Conservation (phyloP, 2,888 invertebrate species). For the Leucozona laternaria region DNA sequence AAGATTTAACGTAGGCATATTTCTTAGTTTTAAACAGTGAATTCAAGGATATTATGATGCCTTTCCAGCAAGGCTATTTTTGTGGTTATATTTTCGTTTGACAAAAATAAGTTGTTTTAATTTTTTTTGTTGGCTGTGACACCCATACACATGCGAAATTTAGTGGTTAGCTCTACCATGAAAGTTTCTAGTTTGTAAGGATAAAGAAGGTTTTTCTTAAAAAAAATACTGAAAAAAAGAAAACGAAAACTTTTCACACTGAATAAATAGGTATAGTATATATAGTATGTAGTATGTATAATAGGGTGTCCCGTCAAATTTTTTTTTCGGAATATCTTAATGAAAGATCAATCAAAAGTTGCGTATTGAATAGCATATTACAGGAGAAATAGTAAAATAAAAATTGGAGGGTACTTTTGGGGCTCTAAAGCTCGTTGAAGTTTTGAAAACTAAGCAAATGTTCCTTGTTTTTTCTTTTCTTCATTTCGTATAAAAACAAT, state of each 20-base stretch:
- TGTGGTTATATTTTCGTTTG: not conserved
- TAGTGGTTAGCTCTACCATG: slow-evolving; percentile 17
- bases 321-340: too few relatives aligned
- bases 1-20: not conserved
- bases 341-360: too few relatives aligned
- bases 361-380: too few relatives aligned
- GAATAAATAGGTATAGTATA: slow-evolving; percentile 14
- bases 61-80: not conserved
- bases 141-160: not conserved
- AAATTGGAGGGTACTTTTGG: too few relatives aligned
- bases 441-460: too few relatives aligned
- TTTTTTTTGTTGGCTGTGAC: slow-evolving; percentile 16
- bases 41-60: not conserved
- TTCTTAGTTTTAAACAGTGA: not conserved
- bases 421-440: too few relatives aligned
- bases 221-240: not conserved
- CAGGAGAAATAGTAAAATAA: too few relatives aligned
- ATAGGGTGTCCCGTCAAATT: too few relatives aligned
- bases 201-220: slow-evolving; percentile 2
- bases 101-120: slow-evolving; percentile 30
- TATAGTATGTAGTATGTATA: too few relatives aligned
- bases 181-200: slow-evolving; percentile 13
- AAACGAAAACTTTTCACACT: slow-evolving; percentile 58
- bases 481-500: too few relatives aligned
- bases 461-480: too few relatives aligned